Conservation (phyloP, 2,113 vertebrate genomes). For the Periophthalmus modestus region DNA sequence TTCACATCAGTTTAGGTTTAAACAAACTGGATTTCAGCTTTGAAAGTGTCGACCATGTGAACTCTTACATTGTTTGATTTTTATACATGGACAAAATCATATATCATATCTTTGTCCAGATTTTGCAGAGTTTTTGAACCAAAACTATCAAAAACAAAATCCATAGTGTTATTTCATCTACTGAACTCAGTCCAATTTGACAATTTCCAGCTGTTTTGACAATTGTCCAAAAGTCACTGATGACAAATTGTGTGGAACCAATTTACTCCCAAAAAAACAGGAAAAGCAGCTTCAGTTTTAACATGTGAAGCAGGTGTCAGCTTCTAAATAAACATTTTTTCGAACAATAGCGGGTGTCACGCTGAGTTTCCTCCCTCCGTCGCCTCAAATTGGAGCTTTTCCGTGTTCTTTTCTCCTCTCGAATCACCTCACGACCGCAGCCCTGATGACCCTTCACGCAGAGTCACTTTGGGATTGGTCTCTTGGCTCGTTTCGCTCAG, state of each 20-base stretch:
- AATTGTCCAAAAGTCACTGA: not conserved
- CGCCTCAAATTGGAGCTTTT: constrained; percentile 2
- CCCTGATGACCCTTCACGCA: constrained; percentile 7
- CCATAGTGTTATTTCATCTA: not conserved
- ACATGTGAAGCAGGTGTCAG: constrained; percentile 9
- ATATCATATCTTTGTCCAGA: too few relatives aligned
- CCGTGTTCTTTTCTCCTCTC: not conserved
- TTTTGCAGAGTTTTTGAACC: too few relatives aligned
- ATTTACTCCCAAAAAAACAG: not conserved
- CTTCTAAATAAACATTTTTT: not conserved
- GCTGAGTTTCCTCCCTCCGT: not conserved
- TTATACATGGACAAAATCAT: too few relatives aligned
- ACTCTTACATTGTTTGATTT: too few relatives aligned
- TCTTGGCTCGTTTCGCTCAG: constrained; percentile 11
- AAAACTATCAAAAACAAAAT: too few relatives aligned
- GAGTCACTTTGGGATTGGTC: not conserved
- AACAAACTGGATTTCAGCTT: too few relatives aligned
- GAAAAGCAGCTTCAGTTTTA: not conserved
- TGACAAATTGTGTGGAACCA: not conserved
- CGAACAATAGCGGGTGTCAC: not conserved
- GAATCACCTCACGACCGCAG: constrained; percentile 10
- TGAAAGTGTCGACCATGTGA: too few relatives aligned
- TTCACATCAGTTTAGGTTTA: too few relatives aligned
- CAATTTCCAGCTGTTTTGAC: not conserved
- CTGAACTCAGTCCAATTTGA: too few relatives aligned